Percentiles rank a stretch among this genome's conserved stretches.
Evolutionary conservation across 2,888 invertebrate species (phyloP).

Genomic region (Tupiocoris notatus): DNA sequence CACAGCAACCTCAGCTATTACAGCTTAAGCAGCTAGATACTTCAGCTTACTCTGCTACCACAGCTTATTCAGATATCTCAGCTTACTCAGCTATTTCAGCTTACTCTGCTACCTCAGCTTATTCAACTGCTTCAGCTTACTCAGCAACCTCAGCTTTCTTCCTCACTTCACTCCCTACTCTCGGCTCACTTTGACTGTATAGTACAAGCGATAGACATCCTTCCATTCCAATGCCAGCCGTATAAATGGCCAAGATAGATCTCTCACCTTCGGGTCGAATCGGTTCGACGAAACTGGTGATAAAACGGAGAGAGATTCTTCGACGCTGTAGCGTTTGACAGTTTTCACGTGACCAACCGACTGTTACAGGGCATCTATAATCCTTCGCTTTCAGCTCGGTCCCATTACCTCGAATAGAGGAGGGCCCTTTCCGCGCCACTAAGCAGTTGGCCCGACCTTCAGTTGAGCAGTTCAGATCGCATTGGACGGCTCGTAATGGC

Average conservation of each 20-base stretch:
- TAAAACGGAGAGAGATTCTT: constrained; percentile 12
- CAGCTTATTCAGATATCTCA: too few species aligned
- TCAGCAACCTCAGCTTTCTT: too few species aligned
- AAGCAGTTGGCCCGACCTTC: background rate
- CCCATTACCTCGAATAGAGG: background rate
- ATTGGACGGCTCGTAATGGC: constrained; percentile 34
- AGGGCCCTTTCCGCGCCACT: background rate
- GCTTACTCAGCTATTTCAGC: too few species aligned
- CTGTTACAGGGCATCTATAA: constrained; percentile 19
- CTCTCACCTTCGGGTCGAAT: background rate
- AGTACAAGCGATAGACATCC: too few species aligned
- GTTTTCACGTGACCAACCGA: constrained; percentile 23
- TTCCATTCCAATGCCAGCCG: too few species aligned
- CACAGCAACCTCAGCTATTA: too few species aligned
- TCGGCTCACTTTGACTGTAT: too few species aligned
- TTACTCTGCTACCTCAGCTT: too few species aligned
- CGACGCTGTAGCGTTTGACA: constrained; percentile 12
- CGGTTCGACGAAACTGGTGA: background rate
- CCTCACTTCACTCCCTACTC: too few species aligned
- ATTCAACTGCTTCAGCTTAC: too few species aligned
- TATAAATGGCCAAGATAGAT: background rate
- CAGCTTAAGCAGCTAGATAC: too few species aligned
- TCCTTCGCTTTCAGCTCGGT: background rate
- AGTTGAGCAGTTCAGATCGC: constrained; percentile 8
- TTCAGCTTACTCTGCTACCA: too few species aligned